Evolutionary conservation across 2,888 invertebrate genomes (phyloP).

Genomic region (Amphipoea lucens): DNA sequence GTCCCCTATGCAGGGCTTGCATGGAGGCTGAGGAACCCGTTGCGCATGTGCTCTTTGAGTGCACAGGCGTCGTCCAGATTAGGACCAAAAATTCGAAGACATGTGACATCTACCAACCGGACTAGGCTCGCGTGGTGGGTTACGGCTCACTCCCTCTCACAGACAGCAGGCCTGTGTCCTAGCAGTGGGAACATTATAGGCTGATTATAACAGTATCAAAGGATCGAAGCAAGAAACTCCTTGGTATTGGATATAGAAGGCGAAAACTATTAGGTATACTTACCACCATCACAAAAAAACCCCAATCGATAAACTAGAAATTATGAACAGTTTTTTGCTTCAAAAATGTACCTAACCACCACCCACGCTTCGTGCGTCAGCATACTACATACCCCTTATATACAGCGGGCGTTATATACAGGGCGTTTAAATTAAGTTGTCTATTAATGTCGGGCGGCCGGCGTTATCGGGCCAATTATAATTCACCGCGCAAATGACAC

Average conservation of each 20-base stretch:
- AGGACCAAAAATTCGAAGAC: too few relatives aligned
- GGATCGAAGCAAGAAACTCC: neutral
- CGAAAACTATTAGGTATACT: neutral
- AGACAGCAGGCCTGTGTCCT: too few relatives aligned
- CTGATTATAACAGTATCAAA: too few relatives aligned
- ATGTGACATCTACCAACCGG: too few relatives aligned
- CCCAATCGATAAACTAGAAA: neutral
- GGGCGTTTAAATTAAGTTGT: slow-evolving; percentile 69
- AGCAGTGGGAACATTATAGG: too few relatives aligned
- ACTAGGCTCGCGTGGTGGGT: too few relatives aligned
- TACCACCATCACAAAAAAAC: neutral
- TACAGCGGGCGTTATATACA: slow-evolving; percentile 55
- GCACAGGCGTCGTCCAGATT: too few relatives aligned
- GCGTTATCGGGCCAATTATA: slow-evolving; percentile 85
- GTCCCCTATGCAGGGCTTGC: too few relatives aligned
- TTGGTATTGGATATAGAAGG: neutral
- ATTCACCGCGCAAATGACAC: slow-evolving; percentile 88
- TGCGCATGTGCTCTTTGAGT: too few relatives aligned
- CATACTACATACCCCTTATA: slow-evolving; percentile 48
- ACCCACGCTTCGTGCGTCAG: slow-evolving; percentile 19
- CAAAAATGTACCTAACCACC: slow-evolving; percentile 4
- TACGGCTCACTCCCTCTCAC: too few relatives aligned
- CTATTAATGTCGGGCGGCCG: slow-evolving; percentile 65
- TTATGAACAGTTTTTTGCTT: neutral
- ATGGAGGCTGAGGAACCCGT: too few relatives aligned